phyloP scores from a whole-genome alignment of 2,797 vertebrate genomes.

The Mormyrops boulengeri region DNA sequence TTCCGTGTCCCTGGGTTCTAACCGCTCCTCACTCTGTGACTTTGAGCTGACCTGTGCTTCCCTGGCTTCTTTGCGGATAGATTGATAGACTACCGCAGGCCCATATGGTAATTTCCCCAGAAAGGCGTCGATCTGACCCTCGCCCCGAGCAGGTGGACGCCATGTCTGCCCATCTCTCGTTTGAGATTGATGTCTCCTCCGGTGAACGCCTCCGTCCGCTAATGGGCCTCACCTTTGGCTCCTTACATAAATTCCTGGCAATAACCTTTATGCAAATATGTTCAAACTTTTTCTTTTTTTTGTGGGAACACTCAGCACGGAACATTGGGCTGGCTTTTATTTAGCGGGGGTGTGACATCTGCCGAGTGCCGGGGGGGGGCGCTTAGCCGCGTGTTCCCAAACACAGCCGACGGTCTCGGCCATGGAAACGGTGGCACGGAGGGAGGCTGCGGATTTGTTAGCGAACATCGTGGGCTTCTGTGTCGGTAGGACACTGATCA shows the following conservation, averaged over 20 bases:
- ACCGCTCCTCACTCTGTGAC: slow-evolving; percentile 2
- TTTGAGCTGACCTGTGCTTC: slow-evolving; percentile 1
- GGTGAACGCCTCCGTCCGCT: neutral
- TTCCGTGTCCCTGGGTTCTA: neutral
- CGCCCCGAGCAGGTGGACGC: slow-evolving; percentile 23
- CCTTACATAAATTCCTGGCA: neutral
- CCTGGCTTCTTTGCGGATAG: neutral
- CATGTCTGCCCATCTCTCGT: neutral
- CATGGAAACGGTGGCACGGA: neutral
- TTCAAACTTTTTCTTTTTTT: neutral
- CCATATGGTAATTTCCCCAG: slow-evolving; percentile 20
- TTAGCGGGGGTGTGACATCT: neutral
- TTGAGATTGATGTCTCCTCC: slow-evolving; percentile 17
- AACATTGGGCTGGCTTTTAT: neutral
- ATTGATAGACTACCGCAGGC: slow-evolving; percentile 19
- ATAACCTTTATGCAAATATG: slow-evolving; percentile 14
- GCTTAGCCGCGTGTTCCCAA: neutral
- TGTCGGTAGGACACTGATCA: neutral
- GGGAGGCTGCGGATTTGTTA: neutral
- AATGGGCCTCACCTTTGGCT: slow-evolving; percentile 14
- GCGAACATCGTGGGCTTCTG: neutral
- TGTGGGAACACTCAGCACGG: neutral
- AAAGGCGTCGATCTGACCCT: slow-evolving; percentile 13
- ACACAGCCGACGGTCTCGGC: neutral
- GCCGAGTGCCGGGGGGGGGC: neutral